Evolutionary conservation across 2,888 invertebrate genomes (phyloP), one percentile per base, ranked within the genome.

Genomic region (Aplocera efformata): DNA sequence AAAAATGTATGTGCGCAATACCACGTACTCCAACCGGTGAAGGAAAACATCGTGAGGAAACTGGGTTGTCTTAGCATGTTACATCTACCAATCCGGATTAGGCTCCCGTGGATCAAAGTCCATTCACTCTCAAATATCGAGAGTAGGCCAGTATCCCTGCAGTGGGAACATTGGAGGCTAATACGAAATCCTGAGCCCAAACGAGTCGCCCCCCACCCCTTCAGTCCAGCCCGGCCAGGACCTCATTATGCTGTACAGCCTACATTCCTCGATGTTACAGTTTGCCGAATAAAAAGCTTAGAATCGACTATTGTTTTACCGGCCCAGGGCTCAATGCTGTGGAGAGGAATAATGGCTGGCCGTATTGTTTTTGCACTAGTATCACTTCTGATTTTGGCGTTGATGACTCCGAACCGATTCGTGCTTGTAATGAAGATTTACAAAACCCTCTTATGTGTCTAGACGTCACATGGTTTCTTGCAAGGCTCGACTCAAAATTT

Each of bases 161-260:
- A n/a, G n/a, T n/a, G n/a, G n/a, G n/a, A n/a, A n/a, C n/a, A n/a
- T n/a, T n/a, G n/a, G n/a, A n/a, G n/a, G n/a, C n/a, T n/a, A n/a
- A n/a, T n/a, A n/a, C n/a, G n/a, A n/a, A n/a, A n/a, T n/a, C n/a
- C n/a, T n/a, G n/a, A n/a, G n/a, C n/a, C n/a, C n/a, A n/a, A n/a
- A n/a, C n/a, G n/a, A n/a, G n/a, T n/a, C n/a, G n/a, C n/a, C n/a
- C n/a, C n/a, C n/a, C n/a, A n/a, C n/a, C n/a, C 6, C 45, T 50
- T 50, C 6, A 29, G 20, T 48, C 28, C 50, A 47, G 25, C 41
- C 50, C 10, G 3, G 8, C 48, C 56, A 57, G 58, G 52, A 58
- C 64, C 78, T 86, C 83, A 84, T 86, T 85, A 84, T 85, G 77
- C 83, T 71, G 75, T 79, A 74, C 81, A 65, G 73, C 70, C 85